A percentile compares a stretch with the other conserved stretches of the same genome.
Evolutionary conservation across 2,888 invertebrate genomes (phyloP).

Genomic region (Agrochola lota): DNA sequence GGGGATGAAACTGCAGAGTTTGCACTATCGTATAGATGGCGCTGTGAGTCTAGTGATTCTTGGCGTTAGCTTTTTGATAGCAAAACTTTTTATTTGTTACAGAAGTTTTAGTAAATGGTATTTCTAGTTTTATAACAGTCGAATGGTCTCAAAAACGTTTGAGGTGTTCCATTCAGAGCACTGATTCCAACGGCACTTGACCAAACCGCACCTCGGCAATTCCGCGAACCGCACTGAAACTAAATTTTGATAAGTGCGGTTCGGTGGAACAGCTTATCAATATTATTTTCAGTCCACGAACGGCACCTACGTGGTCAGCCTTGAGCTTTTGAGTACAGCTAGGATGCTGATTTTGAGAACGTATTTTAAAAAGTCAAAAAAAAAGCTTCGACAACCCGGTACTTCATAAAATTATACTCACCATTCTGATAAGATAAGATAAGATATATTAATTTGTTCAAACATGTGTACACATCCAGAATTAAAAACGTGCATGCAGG

Average conservation of each 20-base stretch:
- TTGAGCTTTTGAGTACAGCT: background rate
- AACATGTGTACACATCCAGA: no score
- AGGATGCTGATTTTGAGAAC: background rate
- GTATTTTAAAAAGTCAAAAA: background rate
- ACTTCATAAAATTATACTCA: no score
- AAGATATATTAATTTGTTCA: no score
- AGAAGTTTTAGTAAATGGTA: background rate
- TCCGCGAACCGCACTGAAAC: no score
- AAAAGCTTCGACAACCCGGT: background rate
- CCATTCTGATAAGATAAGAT: no score
- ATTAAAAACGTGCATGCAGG: no score
- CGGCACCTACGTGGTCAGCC: background rate
- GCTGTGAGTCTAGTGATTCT: background rate
- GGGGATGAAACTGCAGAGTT: conserved; percentile 39
- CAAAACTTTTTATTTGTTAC: background rate
- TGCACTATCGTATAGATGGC: conserved; percentile 21
- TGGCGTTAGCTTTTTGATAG: background rate
- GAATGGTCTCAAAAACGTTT: background rate
- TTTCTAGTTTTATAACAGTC: background rate
- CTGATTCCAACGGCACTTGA: no score
- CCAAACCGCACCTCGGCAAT: no score
- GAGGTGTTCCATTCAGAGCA: background rate
- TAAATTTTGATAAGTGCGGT: no score
- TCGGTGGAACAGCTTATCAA: no score
- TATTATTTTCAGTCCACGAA: no score